Evolutionary conservation across 2,888 invertebrate genomes (phyloP).

Genomic region (Drosophila lutescens): DNA sequence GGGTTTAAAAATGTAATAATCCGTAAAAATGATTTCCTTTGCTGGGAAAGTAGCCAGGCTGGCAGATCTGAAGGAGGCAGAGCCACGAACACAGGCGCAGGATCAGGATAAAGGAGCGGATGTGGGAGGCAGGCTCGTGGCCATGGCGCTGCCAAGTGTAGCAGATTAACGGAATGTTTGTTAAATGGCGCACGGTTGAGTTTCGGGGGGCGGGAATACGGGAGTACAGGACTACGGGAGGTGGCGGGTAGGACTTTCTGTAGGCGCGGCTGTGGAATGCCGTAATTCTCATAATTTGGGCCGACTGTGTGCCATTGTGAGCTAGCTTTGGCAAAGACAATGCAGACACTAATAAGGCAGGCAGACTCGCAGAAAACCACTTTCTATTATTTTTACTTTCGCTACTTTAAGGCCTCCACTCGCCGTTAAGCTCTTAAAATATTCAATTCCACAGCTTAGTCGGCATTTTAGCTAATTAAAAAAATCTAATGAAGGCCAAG

Average conservation of each 20-base stretch:
- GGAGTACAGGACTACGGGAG: background rate
- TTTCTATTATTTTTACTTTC: background rate
- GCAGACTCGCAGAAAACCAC: conserved; percentile 14
- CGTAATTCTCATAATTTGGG: conserved; percentile 61
- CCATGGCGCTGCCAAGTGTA: conserved; percentile 72
- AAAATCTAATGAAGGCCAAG: conserved; percentile 13
- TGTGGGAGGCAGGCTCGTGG: conserved; percentile 50
- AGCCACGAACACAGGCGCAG: conserved; percentile 7
- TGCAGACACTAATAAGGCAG: conserved; percentile 64
- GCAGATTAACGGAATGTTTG: conserved; percentile 78
- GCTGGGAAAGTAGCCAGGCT: conserved; percentile 4
- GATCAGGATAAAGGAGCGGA: conserved; percentile 17
- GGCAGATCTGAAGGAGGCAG: conserved; percentile 3
- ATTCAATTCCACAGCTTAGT: conserved; percentile 51
- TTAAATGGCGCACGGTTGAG: conserved; percentile 67
- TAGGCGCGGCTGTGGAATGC: conserved; percentile 30
- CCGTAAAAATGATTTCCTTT: no score
- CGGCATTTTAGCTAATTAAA: conserved; percentile 67
- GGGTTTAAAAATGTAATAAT: no score
- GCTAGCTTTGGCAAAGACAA: conserved; percentile 46
- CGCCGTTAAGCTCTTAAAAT: conserved; percentile 26
- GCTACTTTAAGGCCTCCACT: conserved; percentile 6
- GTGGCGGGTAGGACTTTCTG: conserved; percentile 13
- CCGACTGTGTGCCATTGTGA: conserved; percentile 45
- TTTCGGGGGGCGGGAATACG: conserved; percentile 3